Evolutionary conservation across 2,797 vertebrate species (phyloP), one percentile per base, ranked within the genome.

Genomic region (Eleutherodactylus coqui): DNA sequence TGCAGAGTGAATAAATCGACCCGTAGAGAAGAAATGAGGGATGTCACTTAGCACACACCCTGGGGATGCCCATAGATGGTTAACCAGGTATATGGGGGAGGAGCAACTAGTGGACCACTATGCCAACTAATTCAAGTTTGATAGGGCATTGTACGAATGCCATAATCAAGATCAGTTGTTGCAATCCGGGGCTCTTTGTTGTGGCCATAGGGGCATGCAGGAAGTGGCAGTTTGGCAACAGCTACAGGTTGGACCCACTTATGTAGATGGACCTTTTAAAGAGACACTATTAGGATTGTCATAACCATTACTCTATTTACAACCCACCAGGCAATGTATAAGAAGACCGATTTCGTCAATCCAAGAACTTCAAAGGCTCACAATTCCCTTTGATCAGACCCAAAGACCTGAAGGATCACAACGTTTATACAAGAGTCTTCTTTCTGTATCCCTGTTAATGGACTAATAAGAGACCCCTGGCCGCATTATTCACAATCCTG

Each of bases 321-420:
- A 2, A 41, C 53, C 75, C 75, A 9, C 9, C 75, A 87, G 97
- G 90, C 92, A 83, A 94, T 96, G 32, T 97, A 95, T 85, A 97
- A 93, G 92, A 99, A 97, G 93, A 49, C 90, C 0, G 95, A 97
- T 92, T 99, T 98, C 83, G 87, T 98, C 92, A 98, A 98, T 83
- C 90, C 82, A 55, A 92, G 93, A 82, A 98, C 95, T 34, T 91
- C 93, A 24, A 97, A 94, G 92, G 95, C 94, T 70, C 95, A 94
- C 75, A 93, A 95, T 87, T 94, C 94, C 14, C 89, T 95, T 1
- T 95, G 88, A 72, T 36, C 90, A 93, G 94, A 79, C 93, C 89
- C 93, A 45, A 72, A 3, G 4, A 16, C 41, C 21, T 24, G 11
- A 27, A 43, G 67, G 14, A 72, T 8, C 8, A n/a, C 27, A 17